These are phyloP conservation scores for Acrobeloides nanus DNA, from an alignment of 2,888 invertebrate genomes.

Conservation along the genomic window DNA sequence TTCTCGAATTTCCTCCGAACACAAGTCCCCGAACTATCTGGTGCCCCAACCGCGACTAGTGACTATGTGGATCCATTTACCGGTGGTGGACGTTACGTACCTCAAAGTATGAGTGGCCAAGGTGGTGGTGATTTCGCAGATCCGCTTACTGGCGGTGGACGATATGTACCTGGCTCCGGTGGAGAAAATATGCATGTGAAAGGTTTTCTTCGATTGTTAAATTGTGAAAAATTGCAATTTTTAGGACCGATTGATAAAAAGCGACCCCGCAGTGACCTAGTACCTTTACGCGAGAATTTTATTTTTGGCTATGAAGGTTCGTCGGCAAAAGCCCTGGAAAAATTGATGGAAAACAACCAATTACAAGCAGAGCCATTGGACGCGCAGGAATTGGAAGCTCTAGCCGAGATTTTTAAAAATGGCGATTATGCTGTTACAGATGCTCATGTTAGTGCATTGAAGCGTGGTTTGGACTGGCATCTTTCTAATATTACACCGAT, in stretches of 20 bases:
- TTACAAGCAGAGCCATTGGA: slow-evolving; percentile 11
- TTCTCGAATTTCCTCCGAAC: slow-evolving; percentile 57
- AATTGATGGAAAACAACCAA: background rate
- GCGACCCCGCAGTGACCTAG: slow-evolving; percentile 38
- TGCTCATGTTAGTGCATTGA: background rate
- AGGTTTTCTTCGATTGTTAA: too few relatives aligned
- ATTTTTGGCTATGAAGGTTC: slow-evolving; percentile 42
- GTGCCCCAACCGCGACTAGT: too few relatives aligned
- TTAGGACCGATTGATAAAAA: slow-evolving; percentile 33
- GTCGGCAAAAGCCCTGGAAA: slow-evolving; percentile 31
- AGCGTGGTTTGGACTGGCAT: background rate
- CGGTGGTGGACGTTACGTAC: slow-evolving; percentile 55
- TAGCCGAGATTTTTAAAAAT: background rate
- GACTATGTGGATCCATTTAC: slow-evolving; percentile 57
- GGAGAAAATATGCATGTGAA: too few relatives aligned
- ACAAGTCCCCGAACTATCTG: slow-evolving; percentile 27
- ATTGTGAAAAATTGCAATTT: too few relatives aligned
- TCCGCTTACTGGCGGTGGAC: slow-evolving; percentile 58
- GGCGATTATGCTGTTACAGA: too few relatives aligned
- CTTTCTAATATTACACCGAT: slow-evolving; percentile 68
- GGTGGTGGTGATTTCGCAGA: slow-evolving; percentile 38
- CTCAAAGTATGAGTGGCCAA: slow-evolving; percentile 20
- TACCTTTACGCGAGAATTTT: slow-evolving; percentile 32
- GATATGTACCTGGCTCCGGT: slow-evolving; percentile 53
- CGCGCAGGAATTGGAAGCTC: background rate